Percentiles rank a stretch among this genome's conserved stretches.
Conservation (phyloP, 23 tunicate species). For the Styela clava region DNA sequence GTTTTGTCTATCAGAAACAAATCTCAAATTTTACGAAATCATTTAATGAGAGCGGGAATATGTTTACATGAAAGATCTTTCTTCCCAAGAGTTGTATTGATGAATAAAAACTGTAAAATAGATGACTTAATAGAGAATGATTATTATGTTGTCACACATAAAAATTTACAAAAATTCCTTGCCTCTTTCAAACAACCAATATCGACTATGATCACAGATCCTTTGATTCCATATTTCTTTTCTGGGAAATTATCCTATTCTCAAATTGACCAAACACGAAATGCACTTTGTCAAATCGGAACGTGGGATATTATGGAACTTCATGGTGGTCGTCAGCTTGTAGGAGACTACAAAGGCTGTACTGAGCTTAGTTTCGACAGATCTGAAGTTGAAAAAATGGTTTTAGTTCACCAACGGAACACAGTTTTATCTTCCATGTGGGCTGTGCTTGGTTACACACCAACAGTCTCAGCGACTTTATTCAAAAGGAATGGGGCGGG, state of each 20-base stretch:
- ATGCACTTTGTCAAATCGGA: slow-evolving; percentile 65
- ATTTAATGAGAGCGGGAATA: slow-evolving; percentile 72
- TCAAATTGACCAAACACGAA: slow-evolving; percentile 64
- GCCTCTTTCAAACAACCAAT: slow-evolving; percentile 37
- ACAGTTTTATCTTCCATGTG: slow-evolving; percentile 59
- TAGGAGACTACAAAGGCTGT: slow-evolving; percentile 90
- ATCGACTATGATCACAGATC: slow-evolving; percentile 41
- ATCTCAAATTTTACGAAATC: slow-evolving; percentile 58
- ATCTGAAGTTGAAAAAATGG: slow-evolving; percentile 71
- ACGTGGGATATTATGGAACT: slow-evolving; percentile 89
- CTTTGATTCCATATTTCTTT: slow-evolving; percentile 70
- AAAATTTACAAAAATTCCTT: slow-evolving; percentile 39
- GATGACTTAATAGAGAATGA: slow-evolving; percentile 46
- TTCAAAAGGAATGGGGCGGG: slow-evolving; percentile 54
- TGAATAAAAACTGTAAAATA: slow-evolving; percentile 51
- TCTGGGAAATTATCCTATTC: slow-evolving; percentile 73
- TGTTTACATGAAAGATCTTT: slow-evolving; percentile 39
- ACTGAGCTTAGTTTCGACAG: slow-evolving; percentile 64
- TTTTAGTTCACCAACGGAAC: slow-evolving; percentile 65
- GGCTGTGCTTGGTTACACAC: slow-evolving; percentile 85
- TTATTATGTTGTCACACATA: slow-evolving; percentile 45
- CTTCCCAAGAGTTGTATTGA: slow-evolving; percentile 46
- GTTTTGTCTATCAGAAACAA: slow-evolving; percentile 45
- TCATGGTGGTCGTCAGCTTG: slow-evolving; percentile 69
- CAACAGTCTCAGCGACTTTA: slow-evolving; percentile 51